Evolutionary conservation across 2,888 invertebrate species (phyloP), one percentile per base, ranked within the genome.

Genomic region (Hofmannophila pseudospretella): DNA sequence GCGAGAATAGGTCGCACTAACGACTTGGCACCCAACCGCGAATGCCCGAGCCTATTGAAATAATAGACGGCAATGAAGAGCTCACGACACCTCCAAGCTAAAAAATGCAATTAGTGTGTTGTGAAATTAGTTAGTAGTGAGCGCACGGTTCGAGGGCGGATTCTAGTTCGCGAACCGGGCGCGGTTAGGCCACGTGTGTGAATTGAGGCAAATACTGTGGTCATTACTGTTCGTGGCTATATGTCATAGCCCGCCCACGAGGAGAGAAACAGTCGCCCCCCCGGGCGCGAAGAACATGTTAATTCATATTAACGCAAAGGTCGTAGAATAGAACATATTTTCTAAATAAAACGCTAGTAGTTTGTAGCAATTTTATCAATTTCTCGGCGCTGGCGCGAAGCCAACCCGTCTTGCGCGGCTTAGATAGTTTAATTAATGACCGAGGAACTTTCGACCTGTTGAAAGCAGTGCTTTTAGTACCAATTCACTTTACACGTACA

Each of bases 371-470:
- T 81, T 80, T 78, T 74, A 78, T 80, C 75, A 76, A 80, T 76
- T 74, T 66, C 60, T 54, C 55, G 58, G 51, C 50, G 67, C 67
- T 82, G 84, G 84, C 72, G 51, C 54, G 58, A 53, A 42, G 73
- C 84, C 84, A 82, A 71, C 59, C 66, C 64, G 65, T 67, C 71
- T 69, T 61, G 66, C 67, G 63, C 67, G 74, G 71, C 78, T 79
- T 74, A 76, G 78, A 80, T 75, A 78, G 77, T 84, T 81, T 84
- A 84, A 85, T 85, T 84, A 82, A 82, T 81, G 80, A 79, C 58
- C 80, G 75, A 73, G 75, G 76, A 84, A 82, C 82, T 82, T 82
- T 74, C 73, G 77, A 84, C 85, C 84, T 85, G 84, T 85, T 85
- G 85, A 85, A 78, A 84, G 73, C 74, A 51, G 59, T 57, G 77